These are phyloP conservation scores for Eucidaris tribuloides DNA, from an alignment of 35 echinoderm and acorn worm species.

Conservation along the genomic window DNA sequence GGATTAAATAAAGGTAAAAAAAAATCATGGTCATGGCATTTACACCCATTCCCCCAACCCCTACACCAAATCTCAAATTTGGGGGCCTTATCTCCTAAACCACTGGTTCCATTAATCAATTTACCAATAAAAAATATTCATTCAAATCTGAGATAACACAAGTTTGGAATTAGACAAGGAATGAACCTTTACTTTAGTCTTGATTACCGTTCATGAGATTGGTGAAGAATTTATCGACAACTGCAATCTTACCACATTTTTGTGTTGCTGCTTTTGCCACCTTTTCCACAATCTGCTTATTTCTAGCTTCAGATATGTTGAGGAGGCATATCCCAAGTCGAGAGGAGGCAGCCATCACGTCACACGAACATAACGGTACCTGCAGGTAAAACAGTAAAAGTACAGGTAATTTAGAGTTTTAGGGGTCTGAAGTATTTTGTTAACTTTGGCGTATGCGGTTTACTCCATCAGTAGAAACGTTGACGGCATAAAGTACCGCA, in stretches of 20 bases:
- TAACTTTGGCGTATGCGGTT: no score
- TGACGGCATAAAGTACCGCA: no score
- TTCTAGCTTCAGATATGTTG: constrained; percentile 86
- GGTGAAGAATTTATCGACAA: background rate
- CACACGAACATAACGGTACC: no score
- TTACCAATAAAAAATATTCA: background rate
- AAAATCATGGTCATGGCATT: no score
- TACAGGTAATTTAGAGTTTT: no score
- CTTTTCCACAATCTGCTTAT: constrained; percentile 56
- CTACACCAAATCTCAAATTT: no score
- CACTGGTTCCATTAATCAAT: background rate
- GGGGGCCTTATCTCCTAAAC: no score
- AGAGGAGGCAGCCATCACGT: background rate
- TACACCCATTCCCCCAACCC: no score
- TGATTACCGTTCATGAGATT: background rate
- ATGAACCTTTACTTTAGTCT: background rate
- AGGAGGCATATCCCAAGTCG: constrained; percentile 68
- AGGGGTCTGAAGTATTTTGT: no score
- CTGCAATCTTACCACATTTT: background rate
- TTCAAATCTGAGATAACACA: background rate
- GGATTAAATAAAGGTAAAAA: no score
- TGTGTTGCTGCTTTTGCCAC: constrained; percentile 60
- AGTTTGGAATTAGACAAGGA: background rate
- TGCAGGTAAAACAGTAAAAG: no score
- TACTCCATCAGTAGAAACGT: no score